These are phyloP conservation scores for Drosophila parvula DNA, from an alignment of 1,140 invertebrate species.

Conservation along the genomic window DNA sequence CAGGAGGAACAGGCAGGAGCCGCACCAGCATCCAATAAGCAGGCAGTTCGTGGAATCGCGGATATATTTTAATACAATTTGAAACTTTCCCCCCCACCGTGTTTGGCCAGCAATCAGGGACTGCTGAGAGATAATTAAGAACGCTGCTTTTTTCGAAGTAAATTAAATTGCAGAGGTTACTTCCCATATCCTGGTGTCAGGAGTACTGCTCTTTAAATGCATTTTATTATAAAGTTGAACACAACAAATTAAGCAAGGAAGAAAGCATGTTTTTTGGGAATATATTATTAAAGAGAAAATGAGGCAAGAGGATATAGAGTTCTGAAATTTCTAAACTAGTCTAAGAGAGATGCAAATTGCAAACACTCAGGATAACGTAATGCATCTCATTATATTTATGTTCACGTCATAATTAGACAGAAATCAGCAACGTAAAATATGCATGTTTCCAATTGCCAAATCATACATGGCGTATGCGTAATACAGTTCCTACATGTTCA, in stretches of 20 bases:
- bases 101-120: conserved; percentile 61
- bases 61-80: conserved; percentile 70
- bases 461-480: conserved; percentile 9
- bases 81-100: conserved; percentile 27
- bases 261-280: too few species aligned
- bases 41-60: conserved; percentile 23
- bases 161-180: conserved; percentile 27
- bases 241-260: background rate
- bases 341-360: background rate
- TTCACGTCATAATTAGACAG: background rate
- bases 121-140: conserved; percentile 43
- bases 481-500: conserved; percentile 8
- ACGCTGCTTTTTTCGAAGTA: conserved; percentile 13
- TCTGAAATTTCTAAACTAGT: background rate
- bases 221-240: background rate
- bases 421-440: background rate
- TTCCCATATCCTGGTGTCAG: background rate
- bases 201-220: background rate
- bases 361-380: background rate
- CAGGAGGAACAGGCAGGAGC: background rate
- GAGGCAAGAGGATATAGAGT: background rate
- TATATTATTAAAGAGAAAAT: background rate
- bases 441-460: conserved; percentile 1
- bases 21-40: conserved; percentile 31
- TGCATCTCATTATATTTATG: background rate